These are phyloP conservation scores for Cryptus viduatorius DNA, from an alignment of 2,888 invertebrate genomes.

Conservation along the genomic window DNA sequence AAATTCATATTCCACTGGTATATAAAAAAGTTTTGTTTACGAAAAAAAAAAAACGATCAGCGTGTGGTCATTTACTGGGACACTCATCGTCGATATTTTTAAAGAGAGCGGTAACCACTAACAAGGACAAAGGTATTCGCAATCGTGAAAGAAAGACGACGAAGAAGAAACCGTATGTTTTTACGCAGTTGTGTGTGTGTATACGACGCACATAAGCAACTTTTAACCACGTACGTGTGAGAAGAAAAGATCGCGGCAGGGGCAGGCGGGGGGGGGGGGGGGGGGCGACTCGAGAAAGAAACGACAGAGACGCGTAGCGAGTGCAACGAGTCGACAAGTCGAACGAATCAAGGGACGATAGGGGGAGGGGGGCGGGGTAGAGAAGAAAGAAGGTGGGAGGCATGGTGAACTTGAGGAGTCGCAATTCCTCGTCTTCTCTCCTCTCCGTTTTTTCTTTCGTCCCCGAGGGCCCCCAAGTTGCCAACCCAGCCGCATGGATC, in stretches of 20 bases:
- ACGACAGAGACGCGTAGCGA: slow-evolving; percentile 6
- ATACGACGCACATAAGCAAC: neutral
- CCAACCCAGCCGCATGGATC: slow-evolving; percentile 31
- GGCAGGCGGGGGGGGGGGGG: neutral
- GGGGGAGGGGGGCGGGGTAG: slow-evolving; percentile 13
- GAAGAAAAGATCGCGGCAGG: slow-evolving; percentile 28
- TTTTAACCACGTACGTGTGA: slow-evolving; percentile 1
- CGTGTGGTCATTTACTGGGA: slow-evolving; percentile 22
- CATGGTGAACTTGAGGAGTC: slow-evolving; percentile 44
- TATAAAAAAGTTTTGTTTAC: neutral
- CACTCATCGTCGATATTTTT: slow-evolving; percentile 29
- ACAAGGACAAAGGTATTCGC: slow-evolving; percentile 57
- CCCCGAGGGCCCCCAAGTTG: slow-evolving; percentile 38
- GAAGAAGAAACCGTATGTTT: slow-evolving; percentile 20
- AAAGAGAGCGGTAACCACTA: slow-evolving; percentile 42
- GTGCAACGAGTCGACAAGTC: slow-evolving; percentile 30
- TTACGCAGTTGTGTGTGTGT: neutral
- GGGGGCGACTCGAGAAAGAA: neutral
- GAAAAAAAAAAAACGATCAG: neutral
- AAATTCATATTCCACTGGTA: neutral
- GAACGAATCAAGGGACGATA: slow-evolving; percentile 12
- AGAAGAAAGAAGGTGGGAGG: slow-evolving; percentile 17
- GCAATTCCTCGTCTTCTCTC: slow-evolving; percentile 39
- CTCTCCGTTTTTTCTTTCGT: slow-evolving; percentile 26
- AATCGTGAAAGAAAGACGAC: slow-evolving; percentile 24